Percentiles rank a stretch among this genome's conserved stretches.
Conservation (phyloP, 1,140 invertebrate species). For the Papilio xuthus region DNA sequence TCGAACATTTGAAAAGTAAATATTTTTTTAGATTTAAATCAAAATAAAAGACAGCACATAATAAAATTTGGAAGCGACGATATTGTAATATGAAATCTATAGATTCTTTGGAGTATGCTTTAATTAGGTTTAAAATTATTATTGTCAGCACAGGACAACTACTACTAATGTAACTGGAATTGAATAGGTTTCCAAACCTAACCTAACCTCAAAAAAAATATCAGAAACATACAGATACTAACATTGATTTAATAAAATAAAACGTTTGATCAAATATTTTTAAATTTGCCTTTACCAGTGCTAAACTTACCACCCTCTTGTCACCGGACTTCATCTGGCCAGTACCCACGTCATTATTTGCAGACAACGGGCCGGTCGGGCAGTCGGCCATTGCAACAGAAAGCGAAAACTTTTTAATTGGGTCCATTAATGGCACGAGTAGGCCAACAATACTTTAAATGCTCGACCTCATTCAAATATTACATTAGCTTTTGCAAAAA, state of each 20-base stretch:
- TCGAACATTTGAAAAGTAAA: background rate
- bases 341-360: conserved; percentile 23
- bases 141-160: too few species aligned
- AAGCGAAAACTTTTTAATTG: conserved; percentile 33
- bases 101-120: background rate
- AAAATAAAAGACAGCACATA: background rate
- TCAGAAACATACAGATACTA: too few species aligned
- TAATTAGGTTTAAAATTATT: too few species aligned
- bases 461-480: conserved; percentile 21
- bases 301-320: background rate
- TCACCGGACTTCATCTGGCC: background rate
- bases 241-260: too few species aligned
- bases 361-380: background rate
- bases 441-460: conserved; percentile 16
- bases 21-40: background rate
- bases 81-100: background rate
- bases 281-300: background rate
- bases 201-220: too few species aligned
- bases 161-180: too few species aligned
- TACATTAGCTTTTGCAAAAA: conserved; percentile 2
- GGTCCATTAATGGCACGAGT: conserved; percentile 27
- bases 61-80: background rate
- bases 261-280: background rate
- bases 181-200: too few species aligned
- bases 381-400: conserved; percentile 9